Evolutionary conservation across 2,113 vertebrate species (phyloP).

Genomic region (Poecilia latipinna): DNA sequence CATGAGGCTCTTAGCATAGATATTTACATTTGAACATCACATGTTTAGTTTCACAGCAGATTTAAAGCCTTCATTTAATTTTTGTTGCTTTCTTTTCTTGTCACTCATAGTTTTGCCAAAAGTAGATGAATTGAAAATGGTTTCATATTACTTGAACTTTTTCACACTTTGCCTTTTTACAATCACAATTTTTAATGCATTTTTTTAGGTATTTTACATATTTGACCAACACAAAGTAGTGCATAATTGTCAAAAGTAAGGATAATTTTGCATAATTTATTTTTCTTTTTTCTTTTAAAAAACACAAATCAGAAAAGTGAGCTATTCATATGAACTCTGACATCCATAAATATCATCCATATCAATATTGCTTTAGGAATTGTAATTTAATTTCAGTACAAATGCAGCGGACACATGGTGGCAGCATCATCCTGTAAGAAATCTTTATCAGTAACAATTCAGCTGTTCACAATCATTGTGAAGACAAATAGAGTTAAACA

Average conservation of each 20-base stretch:
- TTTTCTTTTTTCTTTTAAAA: neutral
- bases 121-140: neutral
- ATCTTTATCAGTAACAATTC: neutral
- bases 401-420: neutral
- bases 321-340: neutral
- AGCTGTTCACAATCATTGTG: no score
- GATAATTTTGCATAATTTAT: neutral
- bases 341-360: neutral
- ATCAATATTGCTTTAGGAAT: neutral
- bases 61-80: neutral
- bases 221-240: neutral
- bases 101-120: neutral
- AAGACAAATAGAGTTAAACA: no score
- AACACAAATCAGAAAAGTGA: neutral
- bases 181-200: neutral
- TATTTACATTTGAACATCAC: constrained; percentile 1
- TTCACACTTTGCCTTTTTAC: neutral
- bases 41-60: constrained; percentile 3
- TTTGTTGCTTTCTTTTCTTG: neutral
- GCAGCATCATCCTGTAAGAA: neutral
- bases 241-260: neutral
- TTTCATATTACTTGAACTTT: neutral
- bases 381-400: neutral
- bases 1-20: neutral
- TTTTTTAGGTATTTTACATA: neutral